phyloP scores from a whole-genome alignment of 2,888 invertebrate species.

The Tethea ocularis region DNA sequence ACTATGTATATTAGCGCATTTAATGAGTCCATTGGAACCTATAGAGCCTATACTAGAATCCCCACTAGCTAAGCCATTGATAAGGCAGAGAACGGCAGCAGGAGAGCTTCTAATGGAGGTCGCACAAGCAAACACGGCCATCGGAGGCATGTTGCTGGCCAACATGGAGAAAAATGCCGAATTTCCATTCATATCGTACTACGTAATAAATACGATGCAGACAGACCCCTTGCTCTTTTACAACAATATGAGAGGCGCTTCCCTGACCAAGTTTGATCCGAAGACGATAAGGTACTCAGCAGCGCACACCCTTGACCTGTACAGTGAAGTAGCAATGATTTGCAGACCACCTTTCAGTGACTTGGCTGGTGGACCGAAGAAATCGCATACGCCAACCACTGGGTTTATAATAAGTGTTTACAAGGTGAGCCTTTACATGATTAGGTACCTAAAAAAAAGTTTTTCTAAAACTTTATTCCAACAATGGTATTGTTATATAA shows the following conservation, averaged over 20 bases:
- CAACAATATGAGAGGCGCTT: constrained; percentile 92
- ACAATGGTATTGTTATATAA: too few relatives aligned
- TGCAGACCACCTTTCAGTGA: constrained; percentile 94
- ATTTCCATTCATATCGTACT: constrained; percentile 96
- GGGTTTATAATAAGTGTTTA: constrained; percentile 97
- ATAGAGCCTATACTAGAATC: constrained; percentile 94
- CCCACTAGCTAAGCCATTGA: constrained; percentile 90
- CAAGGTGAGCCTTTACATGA: constrained; percentile 79
- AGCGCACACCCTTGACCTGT: constrained; percentile 93
- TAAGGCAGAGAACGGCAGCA: constrained; percentile 90
- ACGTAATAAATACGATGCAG: constrained; percentile 94
- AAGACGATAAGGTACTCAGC: constrained; percentile 90
- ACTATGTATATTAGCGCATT: constrained; percentile 92
- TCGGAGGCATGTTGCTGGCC: constrained; percentile 93
- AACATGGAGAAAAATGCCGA: constrained; percentile 96
- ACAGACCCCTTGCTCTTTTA: constrained; percentile 94
- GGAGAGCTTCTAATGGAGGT: constrained; percentile 90
- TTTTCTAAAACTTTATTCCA: too few relatives aligned
- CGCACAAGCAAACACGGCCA: constrained; percentile 88
- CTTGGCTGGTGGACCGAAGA: constrained; percentile 89
- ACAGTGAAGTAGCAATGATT: constrained; percentile 95
- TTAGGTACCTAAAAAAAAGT: background rate
- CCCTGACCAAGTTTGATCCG: constrained; percentile 94
- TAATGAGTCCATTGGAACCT: constrained; percentile 94
- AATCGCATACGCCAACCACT: constrained; percentile 91